Conservation (phyloP, 2,113 vertebrate genomes). For the Lasiurus borealis region DNA sequence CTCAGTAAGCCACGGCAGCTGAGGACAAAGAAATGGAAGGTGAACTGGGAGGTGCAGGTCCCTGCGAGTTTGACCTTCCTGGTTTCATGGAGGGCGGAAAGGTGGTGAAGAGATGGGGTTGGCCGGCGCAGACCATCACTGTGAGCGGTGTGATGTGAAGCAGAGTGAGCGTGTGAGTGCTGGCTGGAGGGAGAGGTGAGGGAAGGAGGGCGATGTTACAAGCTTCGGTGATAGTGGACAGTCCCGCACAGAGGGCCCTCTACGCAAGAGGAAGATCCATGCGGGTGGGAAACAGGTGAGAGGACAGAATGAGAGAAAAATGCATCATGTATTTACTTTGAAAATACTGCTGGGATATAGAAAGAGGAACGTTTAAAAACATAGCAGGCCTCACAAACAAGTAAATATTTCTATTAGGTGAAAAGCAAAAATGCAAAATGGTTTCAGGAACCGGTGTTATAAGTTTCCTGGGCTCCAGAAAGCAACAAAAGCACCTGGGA, state of each 20-base stretch:
- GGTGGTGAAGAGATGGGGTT: neutral
- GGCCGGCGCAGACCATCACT: too few species aligned
- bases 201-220: neutral
- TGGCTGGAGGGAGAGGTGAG: neutral
- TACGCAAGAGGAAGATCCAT: neutral
- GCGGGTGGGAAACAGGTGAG: neutral
- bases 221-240: neutral
- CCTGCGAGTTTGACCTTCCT: neutral
- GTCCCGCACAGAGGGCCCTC: neutral
- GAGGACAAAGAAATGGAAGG: neutral
- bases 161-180: neutral
- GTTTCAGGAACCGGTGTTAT: neutral
- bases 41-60: fast-evolving
- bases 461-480: neutral
- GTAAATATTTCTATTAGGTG: neutral
- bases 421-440: neutral
- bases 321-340: neutral
- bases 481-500: neutral
- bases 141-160: neutral
- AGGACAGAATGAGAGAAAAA: neutral
- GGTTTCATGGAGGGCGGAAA: neutral
- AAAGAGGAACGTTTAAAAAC: neutral
- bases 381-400: neutral
- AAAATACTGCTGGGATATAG: neutral
- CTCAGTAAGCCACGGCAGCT: neutral